A percentile compares a stretch with the other conserved stretches of the same genome.
Evolutionary conservation across 2,888 invertebrate genomes (phyloP).

Genomic region (Strigamia transsilvanica): DNA sequence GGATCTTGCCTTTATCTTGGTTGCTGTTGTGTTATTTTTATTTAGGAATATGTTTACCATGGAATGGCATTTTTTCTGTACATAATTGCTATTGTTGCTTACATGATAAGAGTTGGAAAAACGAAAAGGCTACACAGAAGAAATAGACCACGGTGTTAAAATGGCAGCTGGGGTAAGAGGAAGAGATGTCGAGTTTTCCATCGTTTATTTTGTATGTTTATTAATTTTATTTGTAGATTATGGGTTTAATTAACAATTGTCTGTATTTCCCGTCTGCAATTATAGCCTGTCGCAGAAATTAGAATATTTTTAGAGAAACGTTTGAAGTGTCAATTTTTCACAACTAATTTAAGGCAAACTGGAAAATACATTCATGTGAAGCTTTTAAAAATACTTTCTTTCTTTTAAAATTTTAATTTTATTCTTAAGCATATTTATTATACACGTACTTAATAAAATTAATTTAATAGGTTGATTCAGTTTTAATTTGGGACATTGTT

Average conservation of each 20-base stretch:
- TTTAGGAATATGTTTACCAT: slow-evolving; percentile 12
- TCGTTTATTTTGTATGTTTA: background rate
- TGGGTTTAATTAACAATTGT: background rate
- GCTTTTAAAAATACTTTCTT: too few relatives aligned
- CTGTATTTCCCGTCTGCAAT: background rate
- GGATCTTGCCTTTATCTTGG: background rate
- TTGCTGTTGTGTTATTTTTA: background rate
- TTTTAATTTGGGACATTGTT: slow-evolving; percentile 8
- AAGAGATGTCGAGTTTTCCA: background rate
- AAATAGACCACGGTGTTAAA: background rate
- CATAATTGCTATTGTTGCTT: slow-evolving; percentile 18
- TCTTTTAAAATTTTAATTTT: too few relatives aligned
- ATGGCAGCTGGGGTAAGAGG: background rate
- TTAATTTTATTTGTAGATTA: background rate
- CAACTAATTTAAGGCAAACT: too few relatives aligned
- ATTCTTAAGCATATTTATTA: background rate
- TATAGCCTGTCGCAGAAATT: slow-evolving; percentile 1
- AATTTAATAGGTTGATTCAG: background rate
- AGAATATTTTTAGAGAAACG: background rate
- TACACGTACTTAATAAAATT: background rate
- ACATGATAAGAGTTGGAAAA: background rate
- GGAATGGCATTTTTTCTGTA: slow-evolving; percentile 29
- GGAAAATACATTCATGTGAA: too few relatives aligned
- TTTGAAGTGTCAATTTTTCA: too few relatives aligned
- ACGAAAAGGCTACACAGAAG: background rate